Conservation (phyloP, 2,113 vertebrate species). For the Antechinus stuartii region DNA sequence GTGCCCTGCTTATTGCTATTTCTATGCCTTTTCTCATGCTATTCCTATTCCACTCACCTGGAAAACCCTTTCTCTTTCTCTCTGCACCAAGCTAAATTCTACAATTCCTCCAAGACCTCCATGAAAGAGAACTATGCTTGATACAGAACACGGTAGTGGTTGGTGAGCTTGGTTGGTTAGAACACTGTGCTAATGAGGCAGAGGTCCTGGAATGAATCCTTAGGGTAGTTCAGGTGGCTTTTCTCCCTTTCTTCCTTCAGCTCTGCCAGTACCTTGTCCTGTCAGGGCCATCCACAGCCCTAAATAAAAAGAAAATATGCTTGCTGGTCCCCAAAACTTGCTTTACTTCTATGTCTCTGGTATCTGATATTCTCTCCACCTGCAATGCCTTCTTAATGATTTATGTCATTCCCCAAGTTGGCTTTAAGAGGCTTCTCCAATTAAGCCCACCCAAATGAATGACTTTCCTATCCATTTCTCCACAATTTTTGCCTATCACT, state of each 20-base stretch:
- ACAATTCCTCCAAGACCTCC: neutral
- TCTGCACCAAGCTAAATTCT: neutral
- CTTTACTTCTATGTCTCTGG: neutral
- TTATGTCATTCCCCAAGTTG: neutral
- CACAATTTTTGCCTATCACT: neutral
- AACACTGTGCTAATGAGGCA: neutral
- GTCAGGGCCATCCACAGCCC: neutral
- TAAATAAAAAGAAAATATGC: constrained; percentile 1
- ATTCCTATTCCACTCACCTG: neutral
- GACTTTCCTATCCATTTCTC: neutral
- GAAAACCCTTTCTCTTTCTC: neutral
- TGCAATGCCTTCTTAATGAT: neutral
- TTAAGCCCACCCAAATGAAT: neutral
- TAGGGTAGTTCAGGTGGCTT: neutral
- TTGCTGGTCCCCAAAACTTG: neutral
- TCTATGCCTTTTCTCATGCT: neutral
- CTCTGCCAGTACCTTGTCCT: neutral
- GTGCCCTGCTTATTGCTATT: neutral
- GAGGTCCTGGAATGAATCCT: neutral
- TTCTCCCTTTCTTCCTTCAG: neutral
- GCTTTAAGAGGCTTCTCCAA: neutral
- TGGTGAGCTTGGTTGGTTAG: neutral
- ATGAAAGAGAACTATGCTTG: neutral
- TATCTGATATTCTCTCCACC: neutral
- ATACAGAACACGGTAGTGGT: neutral